phyloP scores from a whole-genome alignment of 2,888 invertebrate genomes.

The Cerastis rubricosa region DNA sequence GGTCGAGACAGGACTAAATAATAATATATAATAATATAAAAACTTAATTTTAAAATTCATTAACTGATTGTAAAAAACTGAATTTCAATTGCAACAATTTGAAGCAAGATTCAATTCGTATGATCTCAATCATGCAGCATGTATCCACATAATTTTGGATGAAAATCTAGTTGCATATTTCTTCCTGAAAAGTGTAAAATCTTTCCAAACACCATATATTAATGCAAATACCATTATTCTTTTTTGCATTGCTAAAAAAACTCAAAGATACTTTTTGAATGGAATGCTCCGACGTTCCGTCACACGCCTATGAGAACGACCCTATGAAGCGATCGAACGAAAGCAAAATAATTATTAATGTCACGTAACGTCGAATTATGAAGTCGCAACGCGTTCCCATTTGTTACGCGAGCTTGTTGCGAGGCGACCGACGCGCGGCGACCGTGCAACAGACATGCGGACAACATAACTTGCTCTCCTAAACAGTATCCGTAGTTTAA shows the following conservation, averaged over 20 bases:
- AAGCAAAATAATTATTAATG: conserved; percentile 79
- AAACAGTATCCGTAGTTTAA: conserved; percentile 40
- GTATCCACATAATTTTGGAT: neutral
- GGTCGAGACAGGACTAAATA: neutral
- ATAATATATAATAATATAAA: too few species aligned
- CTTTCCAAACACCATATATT: neutral
- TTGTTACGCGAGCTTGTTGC: conserved; percentile 72
- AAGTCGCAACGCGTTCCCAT: conserved; percentile 78
- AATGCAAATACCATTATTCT: too few species aligned
- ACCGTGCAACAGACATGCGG: conserved; percentile 48
- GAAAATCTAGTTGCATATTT: neutral
- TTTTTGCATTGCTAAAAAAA: conserved; percentile 3
- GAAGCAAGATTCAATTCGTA: neutral
- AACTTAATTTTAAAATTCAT: neutral
- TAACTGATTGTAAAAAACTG: neutral
- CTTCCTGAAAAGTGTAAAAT: conserved; percentile 3
- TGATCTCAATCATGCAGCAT: neutral
- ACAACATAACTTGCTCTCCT: conserved; percentile 44
- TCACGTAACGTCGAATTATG: conserved; percentile 82
- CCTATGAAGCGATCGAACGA: conserved; percentile 71
- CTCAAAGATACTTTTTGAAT: conserved; percentile 25
- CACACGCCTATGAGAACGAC: conserved; percentile 62
- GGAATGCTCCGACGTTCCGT: conserved; percentile 47
- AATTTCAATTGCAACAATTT: neutral
- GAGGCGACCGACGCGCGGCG: conserved; percentile 47